phyloP scores from a whole-genome alignment of 2,113 vertebrate species.

The Semicossyphus pulcher region DNA sequence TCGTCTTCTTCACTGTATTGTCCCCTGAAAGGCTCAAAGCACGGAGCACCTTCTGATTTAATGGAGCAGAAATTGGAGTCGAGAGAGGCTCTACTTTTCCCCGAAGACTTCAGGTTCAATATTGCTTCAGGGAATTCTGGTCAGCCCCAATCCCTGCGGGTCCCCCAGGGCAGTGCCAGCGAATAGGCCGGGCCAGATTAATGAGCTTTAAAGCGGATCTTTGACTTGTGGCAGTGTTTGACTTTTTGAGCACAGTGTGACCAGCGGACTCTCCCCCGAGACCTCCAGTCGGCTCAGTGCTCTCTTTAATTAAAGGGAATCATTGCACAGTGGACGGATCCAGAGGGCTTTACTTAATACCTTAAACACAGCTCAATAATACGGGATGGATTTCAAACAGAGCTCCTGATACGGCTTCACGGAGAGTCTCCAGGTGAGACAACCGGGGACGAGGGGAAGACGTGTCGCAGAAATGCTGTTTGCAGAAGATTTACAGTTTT shows the following conservation, averaged over 20 bases:
- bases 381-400: slow-evolving; percentile 52
- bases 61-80: slow-evolving; percentile 34
- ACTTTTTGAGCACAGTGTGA: slow-evolving; percentile 61
- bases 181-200: slow-evolving; percentile 68
- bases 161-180: slow-evolving; percentile 50
- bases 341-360: slow-evolving; percentile 77
- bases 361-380: slow-evolving; percentile 72
- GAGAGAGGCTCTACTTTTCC: not conserved
- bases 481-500: no score
- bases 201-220: slow-evolving; percentile 75
- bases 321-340: slow-evolving; percentile 71
- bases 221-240: slow-evolving; percentile 65
- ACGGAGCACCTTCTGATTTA: slow-evolving; percentile 37
- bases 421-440: slow-evolving; percentile 17
- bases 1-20: slow-evolving; percentile 4
- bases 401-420: slow-evolving; percentile 44
- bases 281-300: slow-evolving; percentile 62
- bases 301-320: slow-evolving; percentile 83
- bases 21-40: slow-evolving; percentile 6
- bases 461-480: not conserved
- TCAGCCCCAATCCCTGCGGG: slow-evolving; percentile 57
- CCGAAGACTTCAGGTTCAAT: slow-evolving; percentile 46
- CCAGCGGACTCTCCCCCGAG: slow-evolving; percentile 61
- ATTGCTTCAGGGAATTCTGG: slow-evolving; percentile 65
- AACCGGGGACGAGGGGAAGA: not conserved